These are phyloP conservation scores for Gasterosteus nipponicus DNA, from an alignment of 2,113 vertebrate genomes.

Conservation along the genomic window DNA sequence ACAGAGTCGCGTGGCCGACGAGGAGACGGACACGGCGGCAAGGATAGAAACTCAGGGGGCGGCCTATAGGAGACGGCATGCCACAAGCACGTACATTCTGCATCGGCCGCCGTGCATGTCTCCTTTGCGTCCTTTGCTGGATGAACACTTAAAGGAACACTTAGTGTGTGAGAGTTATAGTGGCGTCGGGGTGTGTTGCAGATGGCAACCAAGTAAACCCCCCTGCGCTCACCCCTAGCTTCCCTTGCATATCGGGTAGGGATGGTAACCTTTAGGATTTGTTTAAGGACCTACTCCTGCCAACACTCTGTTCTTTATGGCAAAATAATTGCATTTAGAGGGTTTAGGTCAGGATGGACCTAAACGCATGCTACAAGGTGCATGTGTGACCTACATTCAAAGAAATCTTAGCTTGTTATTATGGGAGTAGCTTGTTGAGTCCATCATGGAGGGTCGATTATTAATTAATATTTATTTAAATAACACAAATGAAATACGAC, in stretches of 20 bases:
- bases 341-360: background rate
- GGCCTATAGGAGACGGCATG: background rate
- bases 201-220: too few species aligned
- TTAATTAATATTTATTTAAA: background rate
- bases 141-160: background rate
- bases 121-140: background rate
- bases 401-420: background rate
- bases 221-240: background rate
- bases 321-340: background rate
- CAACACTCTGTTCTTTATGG: background rate
- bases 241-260: too few species aligned
- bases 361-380: background rate
- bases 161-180: background rate
- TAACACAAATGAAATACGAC: background rate
- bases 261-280: too few species aligned
- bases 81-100: slow-evolving; percentile 15
- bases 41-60: background rate
- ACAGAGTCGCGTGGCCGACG: background rate
- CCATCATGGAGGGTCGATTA: background rate
- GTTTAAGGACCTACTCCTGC: too few species aligned
- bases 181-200: background rate
- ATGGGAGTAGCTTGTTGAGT: background rate
- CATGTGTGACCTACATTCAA: background rate
- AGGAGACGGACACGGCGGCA: background rate
- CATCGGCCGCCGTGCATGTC: slow-evolving; percentile 8